Evolutionary conservation across 2,797 vertebrate species (phyloP), one percentile per base, ranked within the genome.

Genomic region (Poeciliopsis infans): DNA sequence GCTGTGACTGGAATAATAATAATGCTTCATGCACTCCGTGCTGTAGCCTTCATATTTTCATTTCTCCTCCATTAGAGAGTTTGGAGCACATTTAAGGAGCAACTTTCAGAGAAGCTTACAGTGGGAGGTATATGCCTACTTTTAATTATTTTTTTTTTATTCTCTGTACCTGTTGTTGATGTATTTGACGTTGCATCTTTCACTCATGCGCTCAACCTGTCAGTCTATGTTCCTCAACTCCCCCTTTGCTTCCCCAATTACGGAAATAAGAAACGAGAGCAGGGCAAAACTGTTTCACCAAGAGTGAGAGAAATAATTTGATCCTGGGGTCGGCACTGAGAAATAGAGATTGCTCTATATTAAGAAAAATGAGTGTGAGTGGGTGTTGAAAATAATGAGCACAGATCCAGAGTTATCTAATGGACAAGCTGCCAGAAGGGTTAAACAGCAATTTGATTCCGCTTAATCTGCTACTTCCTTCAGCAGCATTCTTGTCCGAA

Each of bases 371-470:
- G 0, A 23, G 57, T 45, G 25, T 0, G 11, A 75, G 31, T 73
- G 72, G 61, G 51, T 82, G 76, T 68, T 80, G 78, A 53, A 83
- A 79, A 70, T 85, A 90, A 87, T 86, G 82, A 89, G 66, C 76
- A 0, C 59, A 57, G 71, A 80, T 59, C 69, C 84, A 81, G 57
- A 77, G 51, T 68, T 72, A 78, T 74, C 76, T 69, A 79, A 82
- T 16, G 7, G 84, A 90, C 85, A 76, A 83, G 70, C 31, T 77
- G 77, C 82, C 78, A 78, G 57, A 73, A 51, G 83, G 86, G 86
- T 88, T 87, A 86, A 90, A 85, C 66, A 77, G 75, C 78, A 59
- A 76, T 89, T 87, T 88, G 85, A 90, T 88, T 81, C 66, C 75
- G 23, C 77, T 75, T 85, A 84, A 89, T 91, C 84, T 72, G 59